Conservation (phyloP, 2,113 vertebrate genomes). For the Candoia aspera region DNA sequence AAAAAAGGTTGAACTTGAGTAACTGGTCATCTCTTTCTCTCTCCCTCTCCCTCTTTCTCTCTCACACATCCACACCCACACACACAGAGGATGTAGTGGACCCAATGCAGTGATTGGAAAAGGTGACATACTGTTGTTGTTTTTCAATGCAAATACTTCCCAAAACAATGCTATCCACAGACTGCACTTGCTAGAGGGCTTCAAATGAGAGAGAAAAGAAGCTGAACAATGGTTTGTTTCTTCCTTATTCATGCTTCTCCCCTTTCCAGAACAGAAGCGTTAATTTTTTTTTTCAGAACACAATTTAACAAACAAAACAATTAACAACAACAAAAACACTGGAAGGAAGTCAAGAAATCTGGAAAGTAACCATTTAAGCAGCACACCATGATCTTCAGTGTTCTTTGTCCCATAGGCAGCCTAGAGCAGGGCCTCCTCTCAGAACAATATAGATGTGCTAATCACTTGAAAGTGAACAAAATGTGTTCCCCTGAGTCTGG, state of each 20-base stretch:
- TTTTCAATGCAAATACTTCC: not conserved
- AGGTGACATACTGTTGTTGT: not conserved
- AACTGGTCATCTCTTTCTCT: not conserved
- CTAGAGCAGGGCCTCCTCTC: not conserved
- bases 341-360: not conserved
- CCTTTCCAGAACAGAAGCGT: not conserved
- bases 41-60: constrained; percentile 8
- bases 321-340: not conserved
- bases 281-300: not conserved
- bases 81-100: not conserved
- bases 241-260: not conserved
- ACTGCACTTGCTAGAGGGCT: not conserved
- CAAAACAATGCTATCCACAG: not conserved
- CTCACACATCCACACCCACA: not conserved
- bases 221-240: not conserved
- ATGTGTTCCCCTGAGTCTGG: not conserved
- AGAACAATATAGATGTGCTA: not conserved
- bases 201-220: not conserved
- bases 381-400: not conserved
- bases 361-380: not conserved
- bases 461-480: not conserved
- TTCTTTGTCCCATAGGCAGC: not conserved
- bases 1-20: not conserved
- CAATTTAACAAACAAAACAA: constrained; percentile 49
- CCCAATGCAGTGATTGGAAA: not conserved